phyloP scores from a whole-genome alignment of 2,113 vertebrate genomes.

The Cyanistes caeruleus region DNA sequence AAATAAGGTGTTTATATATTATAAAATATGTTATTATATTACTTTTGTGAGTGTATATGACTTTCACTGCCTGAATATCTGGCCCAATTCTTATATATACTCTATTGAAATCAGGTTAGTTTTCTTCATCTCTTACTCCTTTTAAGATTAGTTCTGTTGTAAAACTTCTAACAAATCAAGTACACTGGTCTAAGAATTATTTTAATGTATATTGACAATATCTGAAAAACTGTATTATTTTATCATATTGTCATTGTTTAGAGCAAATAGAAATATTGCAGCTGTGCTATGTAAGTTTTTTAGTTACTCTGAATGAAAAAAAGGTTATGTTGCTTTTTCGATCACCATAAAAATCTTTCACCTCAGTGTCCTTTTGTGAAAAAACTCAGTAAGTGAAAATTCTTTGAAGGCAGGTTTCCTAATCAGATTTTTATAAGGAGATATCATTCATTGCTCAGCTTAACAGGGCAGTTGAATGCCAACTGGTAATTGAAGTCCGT shows the following conservation, averaged over 20 bases:
- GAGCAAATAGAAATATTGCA: background rate
- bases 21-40: background rate
- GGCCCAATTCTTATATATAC: background rate
- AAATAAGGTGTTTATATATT: rapidly evolving
- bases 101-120: background rate
- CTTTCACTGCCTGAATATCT: background rate
- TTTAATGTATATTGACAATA: background rate
- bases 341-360: background rate
- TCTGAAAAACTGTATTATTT: background rate
- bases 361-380: background rate
- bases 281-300: background rate
- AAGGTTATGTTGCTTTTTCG: background rate
- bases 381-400: slow-evolving; percentile 35
- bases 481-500: slow-evolving; percentile 48
- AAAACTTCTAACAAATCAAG: background rate
- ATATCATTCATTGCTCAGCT: slow-evolving; percentile 19
- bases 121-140: background rate
- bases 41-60: background rate
- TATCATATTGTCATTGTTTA: background rate
- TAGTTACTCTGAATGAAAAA: background rate
- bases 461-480: slow-evolving; percentile 49
- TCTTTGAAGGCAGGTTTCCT: slow-evolving; percentile 44
- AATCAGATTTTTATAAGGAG: slow-evolving; percentile 60
- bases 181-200: background rate
- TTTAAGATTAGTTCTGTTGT: background rate